Evolutionary conservation across 2,888 invertebrate species (phyloP).

Genomic region (Zaprionus bogoriensis): DNA sequence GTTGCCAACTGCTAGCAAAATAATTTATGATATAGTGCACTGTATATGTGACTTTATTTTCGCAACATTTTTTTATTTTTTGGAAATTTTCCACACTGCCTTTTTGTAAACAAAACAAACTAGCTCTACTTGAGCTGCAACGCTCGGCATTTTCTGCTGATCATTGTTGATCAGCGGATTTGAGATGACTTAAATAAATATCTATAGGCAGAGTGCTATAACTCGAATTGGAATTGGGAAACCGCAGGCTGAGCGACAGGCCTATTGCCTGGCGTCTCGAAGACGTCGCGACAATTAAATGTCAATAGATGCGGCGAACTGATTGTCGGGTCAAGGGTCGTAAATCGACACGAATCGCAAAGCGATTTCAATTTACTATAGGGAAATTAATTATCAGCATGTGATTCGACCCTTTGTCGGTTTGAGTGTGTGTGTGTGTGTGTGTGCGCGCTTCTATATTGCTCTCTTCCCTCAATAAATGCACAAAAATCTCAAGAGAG

Average conservation of each 20-base stretch:
- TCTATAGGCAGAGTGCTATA: no score
- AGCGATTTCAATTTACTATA: neutral
- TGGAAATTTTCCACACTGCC: neutral
- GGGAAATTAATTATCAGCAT: conserved; percentile 29
- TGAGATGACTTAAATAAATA: neutral
- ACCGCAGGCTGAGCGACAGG: neutral
- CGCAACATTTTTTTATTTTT: neutral
- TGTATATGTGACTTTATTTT: neutral
- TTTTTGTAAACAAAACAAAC: conserved; percentile 9
- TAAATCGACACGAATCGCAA: conserved; percentile 7
- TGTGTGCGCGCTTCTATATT: conserved; percentile 4
- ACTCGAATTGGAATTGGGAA: neutral
- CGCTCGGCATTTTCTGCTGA: neutral
- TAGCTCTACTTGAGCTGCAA: neutral
- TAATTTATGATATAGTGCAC: neutral
- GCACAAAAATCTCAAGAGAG: conserved; percentile 33
- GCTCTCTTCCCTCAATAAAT: conserved; percentile 5
- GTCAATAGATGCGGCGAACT: conserved; percentile 40
- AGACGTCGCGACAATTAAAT: conserved; percentile 50
- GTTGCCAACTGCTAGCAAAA: neutral
- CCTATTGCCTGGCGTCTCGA: conserved; percentile 3
- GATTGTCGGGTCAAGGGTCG: conserved; percentile 36
- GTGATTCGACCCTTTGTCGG: conserved; percentile 23
- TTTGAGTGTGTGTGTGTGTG: neutral
- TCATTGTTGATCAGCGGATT: neutral